Base-by-base conservation (phyloP, 2,113 vertebrate species). In the Gasterosteus aculeatus region DNA sequence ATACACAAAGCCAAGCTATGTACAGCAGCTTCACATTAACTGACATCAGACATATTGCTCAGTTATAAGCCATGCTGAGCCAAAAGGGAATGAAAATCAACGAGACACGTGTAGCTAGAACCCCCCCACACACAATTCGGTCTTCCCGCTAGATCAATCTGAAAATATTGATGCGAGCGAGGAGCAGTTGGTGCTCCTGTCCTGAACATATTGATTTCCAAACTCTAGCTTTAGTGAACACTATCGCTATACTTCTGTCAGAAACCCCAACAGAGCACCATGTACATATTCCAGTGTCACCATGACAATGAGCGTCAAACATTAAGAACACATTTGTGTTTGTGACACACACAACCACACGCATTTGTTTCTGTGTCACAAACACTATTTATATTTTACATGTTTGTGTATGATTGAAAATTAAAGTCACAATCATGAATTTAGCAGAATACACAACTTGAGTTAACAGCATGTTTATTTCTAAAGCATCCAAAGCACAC, bases 21-120 rank as follows among this genome's bases (percentile, higher is more conserved):
- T 85, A 88, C 76, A 89, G 72, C 73, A 85, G 58, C 77, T 91
- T 92, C 90, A 91, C 91, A 87, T 91, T 90, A 84, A 77, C 61
- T 69, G 66, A 73, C 84, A 72, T 72, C 69, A 62, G 68, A 71
- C 61, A 44, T 69, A 51, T 72, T 31, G 47, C 69, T 79, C 29
- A 46, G 70, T 29, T 46, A 29, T 14, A 62, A 44, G 65, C 69
- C 18, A 11, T 4, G 19, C 64, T 16, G 31, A 72, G 57, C 63
- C 3, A 8, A 73, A 29, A 29, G 47, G 57, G 66, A 38, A 68
- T 49, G 33, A 10, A 15, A 26, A 22, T 4, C 5, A 62, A 63
- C 39, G 35, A 57, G 77, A 73, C n/a, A 51, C 56, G 62, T 75
- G 11, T 29, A 33, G 57, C 74, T 63, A 69, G 10, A 75, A 59